phyloP scores from a whole-genome alignment of 2,888 invertebrate species.

The Dicyrtoma fusca region DNA sequence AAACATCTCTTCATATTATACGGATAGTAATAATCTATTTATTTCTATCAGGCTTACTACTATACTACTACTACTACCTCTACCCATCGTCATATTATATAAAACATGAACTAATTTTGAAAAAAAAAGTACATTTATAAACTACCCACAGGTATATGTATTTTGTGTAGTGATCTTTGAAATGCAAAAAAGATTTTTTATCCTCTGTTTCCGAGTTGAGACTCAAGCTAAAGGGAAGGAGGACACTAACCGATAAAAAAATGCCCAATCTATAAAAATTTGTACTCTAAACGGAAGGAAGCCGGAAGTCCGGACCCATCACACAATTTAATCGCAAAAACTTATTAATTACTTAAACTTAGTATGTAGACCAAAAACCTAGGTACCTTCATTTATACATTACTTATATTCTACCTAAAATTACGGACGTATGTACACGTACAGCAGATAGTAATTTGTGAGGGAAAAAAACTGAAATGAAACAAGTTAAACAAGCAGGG shows the following conservation, averaged over 20 bases:
- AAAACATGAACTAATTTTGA: too few species aligned
- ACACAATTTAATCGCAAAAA: conserved; percentile 1
- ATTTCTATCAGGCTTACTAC: too few species aligned
- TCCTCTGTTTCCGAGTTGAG: background rate
- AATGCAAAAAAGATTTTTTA: background rate
- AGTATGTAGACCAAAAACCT: background rate
- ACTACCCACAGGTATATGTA: background rate
- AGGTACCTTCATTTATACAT: background rate
- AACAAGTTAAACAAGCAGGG: background rate
- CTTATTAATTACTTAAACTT: conserved; percentile 6
- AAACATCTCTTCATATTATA: too few species aligned
- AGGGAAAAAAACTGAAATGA: conserved; percentile 4
- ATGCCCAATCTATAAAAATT: background rate
- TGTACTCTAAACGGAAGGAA: too few species aligned
- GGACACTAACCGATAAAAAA: background rate
- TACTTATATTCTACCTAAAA: background rate
- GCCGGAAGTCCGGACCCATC: too few species aligned
- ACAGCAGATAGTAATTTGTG: background rate
- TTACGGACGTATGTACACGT: background rate
- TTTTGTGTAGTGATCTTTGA: background rate
- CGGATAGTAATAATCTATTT: too few species aligned
- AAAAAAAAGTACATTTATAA: too few species aligned
- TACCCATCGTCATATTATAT: too few species aligned
- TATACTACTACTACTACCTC: too few species aligned
- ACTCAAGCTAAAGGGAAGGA: background rate